phyloP scores from a whole-genome alignment of 1,140 invertebrate species.

The Brachionus sp. region DNA sequence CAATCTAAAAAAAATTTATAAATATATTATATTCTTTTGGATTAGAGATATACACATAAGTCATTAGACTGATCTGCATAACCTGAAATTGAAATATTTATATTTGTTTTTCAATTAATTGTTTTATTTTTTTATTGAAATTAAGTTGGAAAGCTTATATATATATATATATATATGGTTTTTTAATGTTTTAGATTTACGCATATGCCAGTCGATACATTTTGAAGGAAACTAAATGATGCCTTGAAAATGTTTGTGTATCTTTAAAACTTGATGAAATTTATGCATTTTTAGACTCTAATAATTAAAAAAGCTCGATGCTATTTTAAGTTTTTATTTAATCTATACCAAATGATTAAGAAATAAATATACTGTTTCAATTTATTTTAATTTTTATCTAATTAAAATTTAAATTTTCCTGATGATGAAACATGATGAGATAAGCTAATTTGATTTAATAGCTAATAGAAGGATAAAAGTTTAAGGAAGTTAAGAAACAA shows the following conservation, averaged over 20 bases:
- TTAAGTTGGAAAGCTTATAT: not conserved
- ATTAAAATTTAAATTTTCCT: not conserved
- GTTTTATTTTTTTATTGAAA: not conserved
- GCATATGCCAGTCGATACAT: not conserved
- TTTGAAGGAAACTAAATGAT: conserved; percentile 3
- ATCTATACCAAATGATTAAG: not conserved
- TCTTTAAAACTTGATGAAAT: conserved; percentile 5
- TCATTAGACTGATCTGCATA: not conserved
- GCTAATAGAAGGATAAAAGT: not conserved
- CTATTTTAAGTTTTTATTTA: not conserved
- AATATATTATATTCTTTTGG: not conserved
- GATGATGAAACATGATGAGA: not conserved
- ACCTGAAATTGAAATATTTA: not conserved
- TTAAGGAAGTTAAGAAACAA: not conserved
- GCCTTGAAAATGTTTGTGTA: not conserved
- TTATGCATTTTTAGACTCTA: not conserved
- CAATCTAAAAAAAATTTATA: not conserved
- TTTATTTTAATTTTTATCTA: no score
- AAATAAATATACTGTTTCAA: not conserved
- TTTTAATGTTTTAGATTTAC: not conserved
- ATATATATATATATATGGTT: not conserved
- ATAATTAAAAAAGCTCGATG: not conserved
- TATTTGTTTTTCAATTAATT: not conserved
- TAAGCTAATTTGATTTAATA: not conserved
- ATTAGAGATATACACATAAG: not conserved